phyloP scores from a whole-genome alignment of 2,888 invertebrate genomes.

The Elmis aenea region DNA sequence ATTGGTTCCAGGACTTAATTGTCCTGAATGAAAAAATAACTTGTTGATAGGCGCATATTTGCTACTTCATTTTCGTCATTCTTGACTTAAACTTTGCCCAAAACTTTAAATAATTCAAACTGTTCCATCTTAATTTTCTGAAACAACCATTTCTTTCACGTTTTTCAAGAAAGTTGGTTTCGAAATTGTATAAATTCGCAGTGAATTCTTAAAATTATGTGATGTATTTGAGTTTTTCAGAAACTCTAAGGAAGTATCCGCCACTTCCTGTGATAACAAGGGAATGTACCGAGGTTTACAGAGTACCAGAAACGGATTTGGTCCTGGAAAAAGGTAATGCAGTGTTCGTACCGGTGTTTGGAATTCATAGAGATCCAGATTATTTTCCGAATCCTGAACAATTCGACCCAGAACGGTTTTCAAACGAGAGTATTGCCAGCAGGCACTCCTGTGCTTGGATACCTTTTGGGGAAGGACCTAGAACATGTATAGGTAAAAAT shows the following conservation, averaged over 20 bases:
- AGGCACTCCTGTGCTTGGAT: conserved; percentile 50
- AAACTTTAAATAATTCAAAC: too few species aligned
- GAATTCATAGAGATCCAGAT: conserved; percentile 32
- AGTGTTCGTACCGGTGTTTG: conserved; percentile 27
- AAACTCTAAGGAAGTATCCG: conserved; percentile 33
- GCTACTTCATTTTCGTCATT: too few species aligned
- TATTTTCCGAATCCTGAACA: conserved; percentile 52
- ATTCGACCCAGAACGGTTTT: conserved; percentile 59
- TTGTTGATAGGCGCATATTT: too few species aligned
- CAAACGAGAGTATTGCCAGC: conserved; percentile 47
- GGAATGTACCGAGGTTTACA: conserved; percentile 27
- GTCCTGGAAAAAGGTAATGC: conserved; percentile 26
- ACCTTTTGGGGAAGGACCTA: conserved; percentile 56
- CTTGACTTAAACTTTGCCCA: too few species aligned
- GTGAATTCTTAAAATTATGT: too few species aligned
- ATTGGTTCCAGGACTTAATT: too few species aligned
- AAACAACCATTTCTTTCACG: too few species aligned
- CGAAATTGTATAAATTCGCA: too few species aligned
- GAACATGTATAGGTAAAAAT: conserved; percentile 55
- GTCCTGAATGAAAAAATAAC: too few species aligned
- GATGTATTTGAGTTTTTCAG: too few species aligned
- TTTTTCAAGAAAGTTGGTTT: too few species aligned
- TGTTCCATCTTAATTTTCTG: too few species aligned
- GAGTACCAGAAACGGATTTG: conserved; percentile 27
- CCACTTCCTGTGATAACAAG: conserved; percentile 29